phyloP scores from a whole-genome alignment of 1,140 invertebrate species.

The Vanessa atalanta region DNA sequence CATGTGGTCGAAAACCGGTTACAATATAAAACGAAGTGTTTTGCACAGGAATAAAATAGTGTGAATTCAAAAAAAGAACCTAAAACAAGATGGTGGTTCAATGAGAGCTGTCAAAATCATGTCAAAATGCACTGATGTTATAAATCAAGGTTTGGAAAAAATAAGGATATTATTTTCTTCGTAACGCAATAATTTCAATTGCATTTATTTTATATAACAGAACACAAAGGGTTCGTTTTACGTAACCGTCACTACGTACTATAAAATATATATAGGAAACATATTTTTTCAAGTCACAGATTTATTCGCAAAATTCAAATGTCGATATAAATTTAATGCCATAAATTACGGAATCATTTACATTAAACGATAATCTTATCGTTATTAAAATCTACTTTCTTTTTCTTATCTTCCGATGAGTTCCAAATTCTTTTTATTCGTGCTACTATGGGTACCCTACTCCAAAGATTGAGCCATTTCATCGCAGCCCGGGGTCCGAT shows the following conservation, averaged over 20 bases:
- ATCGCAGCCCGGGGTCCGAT: constrained; percentile 59
- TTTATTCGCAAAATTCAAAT: no score
- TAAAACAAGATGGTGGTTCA: constrained; percentile 25
- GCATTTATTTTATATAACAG: no score
- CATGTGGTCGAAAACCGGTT: constrained; percentile 54
- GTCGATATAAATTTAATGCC: no score
- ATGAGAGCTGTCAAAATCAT: constrained; percentile 2
- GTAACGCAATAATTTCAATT: no score
- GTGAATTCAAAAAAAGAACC: constrained; percentile 33
- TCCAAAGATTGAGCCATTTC: constrained; percentile 70
- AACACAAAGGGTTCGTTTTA: no score
- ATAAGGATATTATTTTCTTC: no score
- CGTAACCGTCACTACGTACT: no score
- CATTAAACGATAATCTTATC: not conserved
- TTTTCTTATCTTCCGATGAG: not conserved
- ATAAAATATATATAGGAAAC: no score
- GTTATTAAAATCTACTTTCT: not conserved
- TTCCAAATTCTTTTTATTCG: constrained; percentile 7
- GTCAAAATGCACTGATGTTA: constrained; percentile 13
- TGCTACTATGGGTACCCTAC: constrained; percentile 43
- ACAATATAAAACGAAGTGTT: constrained; percentile 18
- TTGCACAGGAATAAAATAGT: constrained; percentile 30
- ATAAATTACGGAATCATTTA: no score
- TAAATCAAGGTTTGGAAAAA: not conserved
- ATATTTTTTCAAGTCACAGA: no score